Base-by-base conservation (phyloP, 1,140 invertebrate species). In the Plutomurus gul region DNA sequence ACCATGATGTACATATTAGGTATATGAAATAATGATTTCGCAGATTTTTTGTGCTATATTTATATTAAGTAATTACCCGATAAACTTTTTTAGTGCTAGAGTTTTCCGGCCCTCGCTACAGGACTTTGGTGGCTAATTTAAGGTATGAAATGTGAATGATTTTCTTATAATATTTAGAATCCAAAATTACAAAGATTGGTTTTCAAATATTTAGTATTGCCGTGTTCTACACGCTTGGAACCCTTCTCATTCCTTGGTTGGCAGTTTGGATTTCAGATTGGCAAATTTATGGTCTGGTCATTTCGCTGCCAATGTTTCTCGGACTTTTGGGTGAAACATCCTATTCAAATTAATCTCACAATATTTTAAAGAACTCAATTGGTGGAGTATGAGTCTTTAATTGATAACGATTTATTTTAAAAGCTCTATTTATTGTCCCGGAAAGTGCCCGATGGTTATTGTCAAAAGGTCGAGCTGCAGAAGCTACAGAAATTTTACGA, bases 1-100 rank as follows among this genome's bases (percentile, higher is more conserved):
- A 95, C 94, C 16, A 95, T 95, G 93, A 95, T 95, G 93, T 96
- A 96, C 81, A 95, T 96, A 85, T 87, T 96, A 81, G 93, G 93
- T 95, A 88, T 90, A 89, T 87, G 78, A 2, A n/a, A 49, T n/a
- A 43, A 16, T 47, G 6, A 47, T 18, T 47, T 47, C 11, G 7
- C 20, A 51, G 13, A 7, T 70, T 70, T 36, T 8, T 70, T 70
- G 60, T 36, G 33, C 7, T n/a, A n/a, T n/a, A n/a, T n/a, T n/a
- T n/a, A n/a, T n/a, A n/a, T n/a, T n/a, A n/a, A n/a, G n/a, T n/a
- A n/a, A n/a, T n/a, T n/a, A n/a, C n/a, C n/a, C n/a, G n/a, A n/a
- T n/a, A n/a, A n/a, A 18, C 25, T 33, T 51, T 88, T 88, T 16
- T 86, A 95, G 94, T 95, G 43, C 85, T 96, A 77, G 94, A 96